A percentile compares a stretch with the other conserved stretches of the same genome.
Conservation (phyloP, 2,113 vertebrate species). For the Tamias sibiricus region DNA sequence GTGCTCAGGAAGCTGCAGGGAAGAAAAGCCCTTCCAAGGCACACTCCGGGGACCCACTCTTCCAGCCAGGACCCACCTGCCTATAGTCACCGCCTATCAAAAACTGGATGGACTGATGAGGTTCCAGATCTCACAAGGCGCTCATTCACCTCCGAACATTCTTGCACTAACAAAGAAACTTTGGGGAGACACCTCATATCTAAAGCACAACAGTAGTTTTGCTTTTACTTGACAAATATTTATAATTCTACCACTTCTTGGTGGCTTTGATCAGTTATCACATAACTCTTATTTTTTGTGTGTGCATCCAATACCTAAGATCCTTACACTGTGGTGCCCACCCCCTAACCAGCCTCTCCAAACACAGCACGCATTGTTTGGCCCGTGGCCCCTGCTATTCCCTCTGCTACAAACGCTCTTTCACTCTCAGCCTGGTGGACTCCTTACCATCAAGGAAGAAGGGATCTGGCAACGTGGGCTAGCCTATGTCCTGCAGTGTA, state of each 20-base stretch:
- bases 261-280: background rate
- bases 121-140: no score
- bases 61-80: no score
- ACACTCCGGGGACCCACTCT: no score
- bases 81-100: no score
- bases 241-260: background rate
- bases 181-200: no score
- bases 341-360: no score
- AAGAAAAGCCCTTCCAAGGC: no score
- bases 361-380: background rate
- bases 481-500: background rate
- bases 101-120: no score
- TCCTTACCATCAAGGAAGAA: background rate
- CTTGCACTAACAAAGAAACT: no score
- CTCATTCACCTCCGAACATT: no score
- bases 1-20: no score
- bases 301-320: background rate
- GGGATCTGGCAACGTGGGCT: background rate
- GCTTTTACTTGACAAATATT: background rate
- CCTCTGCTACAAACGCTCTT: background rate
- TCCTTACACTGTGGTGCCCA: background rate
- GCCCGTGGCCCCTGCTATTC: background rate
- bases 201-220: no score
- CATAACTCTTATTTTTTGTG: background rate
- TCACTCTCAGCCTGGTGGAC: background rate